phyloP scores from a whole-genome alignment of 2,113 vertebrate genomes.

The Collichthys lucidus region DNA sequence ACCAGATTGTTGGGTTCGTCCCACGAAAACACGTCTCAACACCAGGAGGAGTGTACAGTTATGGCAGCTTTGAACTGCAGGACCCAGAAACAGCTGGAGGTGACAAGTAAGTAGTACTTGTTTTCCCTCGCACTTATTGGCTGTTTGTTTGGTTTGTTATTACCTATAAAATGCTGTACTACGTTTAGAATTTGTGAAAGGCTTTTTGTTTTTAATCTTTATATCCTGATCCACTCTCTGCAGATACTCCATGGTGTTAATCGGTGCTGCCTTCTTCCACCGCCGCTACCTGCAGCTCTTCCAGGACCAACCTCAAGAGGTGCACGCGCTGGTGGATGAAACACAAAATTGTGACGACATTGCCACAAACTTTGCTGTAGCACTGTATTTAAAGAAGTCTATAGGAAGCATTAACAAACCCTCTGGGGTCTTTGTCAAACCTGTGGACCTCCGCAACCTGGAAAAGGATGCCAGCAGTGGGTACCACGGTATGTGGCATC shows the following conservation, averaged over 20 bases:
- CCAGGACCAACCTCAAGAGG: constrained; percentile 86
- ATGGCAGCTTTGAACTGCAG: constrained; percentile 93
- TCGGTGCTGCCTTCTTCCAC: constrained; percentile 93
- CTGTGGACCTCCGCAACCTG: constrained; percentile 91
- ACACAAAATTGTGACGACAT: constrained; percentile 98
- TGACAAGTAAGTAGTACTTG: constrained; percentile 78
- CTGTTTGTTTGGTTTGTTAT: neutral
- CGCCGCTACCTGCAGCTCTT: constrained; percentile 90
- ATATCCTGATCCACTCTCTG: neutral
- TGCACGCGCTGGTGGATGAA: constrained; percentile 89
- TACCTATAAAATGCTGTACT: neutral
- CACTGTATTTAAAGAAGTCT: constrained; percentile 76
- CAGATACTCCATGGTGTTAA: constrained; percentile 95
- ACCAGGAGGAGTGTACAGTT: constrained; percentile 89
- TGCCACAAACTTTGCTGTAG: constrained; percentile 92
- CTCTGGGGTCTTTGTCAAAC: constrained; percentile 93
- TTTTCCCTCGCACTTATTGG: neutral
- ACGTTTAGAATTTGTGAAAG: too few species aligned
- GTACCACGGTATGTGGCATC: constrained; percentile 96
- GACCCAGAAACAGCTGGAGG: constrained; percentile 86
- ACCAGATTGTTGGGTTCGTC: constrained; percentile 97
- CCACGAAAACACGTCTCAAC: constrained; percentile 92
- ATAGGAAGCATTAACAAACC: constrained; percentile 71
- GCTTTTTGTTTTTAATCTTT: neutral
- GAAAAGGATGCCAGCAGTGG: constrained; percentile 92